A percentile compares a stretch with the other conserved stretches of the same genome.
phyloP scores from a whole-genome alignment of 2,888 invertebrate genomes.

The Sesia bembeciformis region DNA sequence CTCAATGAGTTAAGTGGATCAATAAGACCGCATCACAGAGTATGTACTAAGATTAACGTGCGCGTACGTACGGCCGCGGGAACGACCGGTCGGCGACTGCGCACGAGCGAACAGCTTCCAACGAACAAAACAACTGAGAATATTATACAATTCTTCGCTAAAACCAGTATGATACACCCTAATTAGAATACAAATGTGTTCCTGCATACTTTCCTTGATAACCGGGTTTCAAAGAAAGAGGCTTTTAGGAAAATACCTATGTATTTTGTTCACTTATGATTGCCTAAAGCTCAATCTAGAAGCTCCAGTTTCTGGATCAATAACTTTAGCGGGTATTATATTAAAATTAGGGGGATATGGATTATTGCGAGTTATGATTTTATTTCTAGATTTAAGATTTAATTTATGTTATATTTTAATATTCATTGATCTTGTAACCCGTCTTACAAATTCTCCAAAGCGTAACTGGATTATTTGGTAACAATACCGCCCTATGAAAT shows the following conservation, averaged over 20 bases:
- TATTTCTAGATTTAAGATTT: no score
- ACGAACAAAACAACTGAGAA: slow-evolving; percentile 2
- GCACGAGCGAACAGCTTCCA: not conserved
- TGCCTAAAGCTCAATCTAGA: no score
- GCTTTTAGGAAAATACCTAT: not conserved
- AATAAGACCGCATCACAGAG: slow-evolving; percentile 33
- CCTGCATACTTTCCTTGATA: not conserved
- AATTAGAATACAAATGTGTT: not conserved
- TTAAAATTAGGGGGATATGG: no score
- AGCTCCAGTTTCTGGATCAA: no score
- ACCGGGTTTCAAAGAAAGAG: not conserved
- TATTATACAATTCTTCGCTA: not conserved
- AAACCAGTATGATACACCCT: not conserved
- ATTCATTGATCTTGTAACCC: no score
- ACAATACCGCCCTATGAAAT: no score
- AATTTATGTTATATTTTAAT: no score
- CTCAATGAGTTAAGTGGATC: slow-evolving; percentile 48
- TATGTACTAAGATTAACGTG: slow-evolving; percentile 2
- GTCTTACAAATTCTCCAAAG: no score
- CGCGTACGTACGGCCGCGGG: slow-evolving; percentile 34
- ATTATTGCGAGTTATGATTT: no score
- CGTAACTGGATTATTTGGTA: no score
- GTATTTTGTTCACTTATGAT: no score
- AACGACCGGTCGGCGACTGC: slow-evolving; percentile 47
- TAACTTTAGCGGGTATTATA: no score